Conservation (phyloP, 2,113 vertebrate species). For the Columba livia region DNA sequence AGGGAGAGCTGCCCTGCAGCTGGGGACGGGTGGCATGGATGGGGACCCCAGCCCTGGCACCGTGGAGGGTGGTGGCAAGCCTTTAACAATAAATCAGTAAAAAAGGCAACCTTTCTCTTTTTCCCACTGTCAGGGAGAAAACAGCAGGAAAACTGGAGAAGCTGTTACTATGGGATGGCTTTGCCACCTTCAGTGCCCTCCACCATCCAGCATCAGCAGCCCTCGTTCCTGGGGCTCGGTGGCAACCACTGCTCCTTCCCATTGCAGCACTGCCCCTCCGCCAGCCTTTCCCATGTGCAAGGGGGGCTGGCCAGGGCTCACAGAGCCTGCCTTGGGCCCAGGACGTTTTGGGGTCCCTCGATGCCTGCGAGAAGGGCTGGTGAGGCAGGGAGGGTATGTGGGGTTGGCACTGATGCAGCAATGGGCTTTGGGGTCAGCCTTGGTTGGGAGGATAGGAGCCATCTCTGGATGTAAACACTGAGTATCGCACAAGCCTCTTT, state of each 20-base stretch:
- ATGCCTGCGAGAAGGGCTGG: neutral
- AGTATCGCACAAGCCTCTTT: neutral
- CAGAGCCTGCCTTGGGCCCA: neutral
- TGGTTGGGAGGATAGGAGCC: neutral
- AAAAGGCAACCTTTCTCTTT: neutral
- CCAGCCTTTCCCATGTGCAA: neutral
- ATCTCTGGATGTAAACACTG: neutral
- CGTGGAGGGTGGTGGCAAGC: accelerated
- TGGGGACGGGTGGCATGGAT: neutral
- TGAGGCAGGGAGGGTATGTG: accelerated
- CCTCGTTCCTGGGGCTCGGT: neutral
- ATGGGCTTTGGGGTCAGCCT: neutral
- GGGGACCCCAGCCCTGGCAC: neutral
- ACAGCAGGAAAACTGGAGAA: accelerated
- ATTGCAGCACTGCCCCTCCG: accelerated
- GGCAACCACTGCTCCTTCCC: neutral
- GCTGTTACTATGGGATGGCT: neutral
- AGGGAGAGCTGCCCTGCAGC: neutral
- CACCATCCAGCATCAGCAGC: neutral
- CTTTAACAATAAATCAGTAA: neutral
- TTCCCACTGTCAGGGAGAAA: neutral
- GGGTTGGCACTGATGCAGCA: accelerated
- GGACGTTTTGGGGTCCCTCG: neutral
- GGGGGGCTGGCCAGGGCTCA: neutral
- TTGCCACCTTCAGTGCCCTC: neutral